Percentiles rank a stretch among this genome's conserved stretches.
Conservation (phyloP, 1,140 invertebrate genomes). For the Drosophila novamexicana region DNA sequence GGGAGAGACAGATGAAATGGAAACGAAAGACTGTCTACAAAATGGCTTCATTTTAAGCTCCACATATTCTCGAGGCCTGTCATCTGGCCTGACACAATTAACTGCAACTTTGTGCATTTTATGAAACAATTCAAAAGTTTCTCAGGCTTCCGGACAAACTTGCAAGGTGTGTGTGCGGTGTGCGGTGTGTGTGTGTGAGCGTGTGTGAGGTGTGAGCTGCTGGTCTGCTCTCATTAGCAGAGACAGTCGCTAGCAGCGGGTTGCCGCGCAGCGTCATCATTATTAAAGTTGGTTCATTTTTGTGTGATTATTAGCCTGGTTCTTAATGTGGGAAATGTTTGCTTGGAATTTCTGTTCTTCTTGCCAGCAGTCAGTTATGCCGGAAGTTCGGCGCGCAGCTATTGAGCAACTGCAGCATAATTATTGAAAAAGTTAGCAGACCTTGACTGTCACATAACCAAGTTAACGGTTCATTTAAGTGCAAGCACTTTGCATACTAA, state of each 20-base stretch:
- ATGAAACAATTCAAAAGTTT: conserved; percentile 83
- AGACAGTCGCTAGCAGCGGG: neutral
- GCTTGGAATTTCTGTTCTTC: conserved; percentile 1
- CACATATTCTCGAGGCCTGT: conserved; percentile 27
- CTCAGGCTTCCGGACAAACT: conserved; percentile 66
- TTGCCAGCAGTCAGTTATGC: neutral
- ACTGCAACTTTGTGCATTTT: conserved; percentile 77
- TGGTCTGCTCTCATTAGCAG: conserved; percentile 65
- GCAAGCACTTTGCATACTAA: neutral
- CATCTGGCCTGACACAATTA: conserved; percentile 77
- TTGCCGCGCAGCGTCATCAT: conserved; percentile 46
- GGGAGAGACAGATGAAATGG: neutral
- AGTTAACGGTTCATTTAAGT: neutral
- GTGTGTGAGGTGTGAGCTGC: conserved; percentile 19
- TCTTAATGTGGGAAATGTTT: conserved; percentile 65
- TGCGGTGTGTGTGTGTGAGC: neutral
- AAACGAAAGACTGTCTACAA: conserved; percentile 32
- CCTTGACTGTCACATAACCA: neutral
- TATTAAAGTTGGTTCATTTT: conserved; percentile 63
- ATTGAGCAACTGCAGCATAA: neutral
- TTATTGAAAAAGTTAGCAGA: conserved; percentile 1
- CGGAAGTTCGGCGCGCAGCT: conserved; percentile 3
- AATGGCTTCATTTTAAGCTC: conserved; percentile 45
- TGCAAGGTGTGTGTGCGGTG: neutral
- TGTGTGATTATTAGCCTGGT: conserved; percentile 72